Percentiles rank a stretch among this genome's conserved stretches.
These are phyloP conservation scores for Drosophila sp. DNA, from an alignment of 1,140 invertebrate genomes.

Conservation along the genomic window DNA sequence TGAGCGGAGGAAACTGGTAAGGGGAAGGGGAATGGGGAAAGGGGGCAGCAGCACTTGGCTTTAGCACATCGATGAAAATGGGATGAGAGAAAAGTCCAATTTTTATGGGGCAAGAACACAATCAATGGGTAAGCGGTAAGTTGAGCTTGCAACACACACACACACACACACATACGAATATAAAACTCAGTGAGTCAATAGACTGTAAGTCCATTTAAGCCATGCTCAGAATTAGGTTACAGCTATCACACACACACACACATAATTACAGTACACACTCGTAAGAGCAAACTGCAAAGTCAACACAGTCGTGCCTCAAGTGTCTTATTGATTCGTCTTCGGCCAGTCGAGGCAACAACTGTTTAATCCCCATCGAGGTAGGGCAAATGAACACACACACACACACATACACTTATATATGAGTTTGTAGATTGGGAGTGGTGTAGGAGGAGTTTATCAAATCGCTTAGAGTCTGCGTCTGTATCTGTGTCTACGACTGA, in stretches of 20 bases:
- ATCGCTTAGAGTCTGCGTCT: conserved; percentile 27
- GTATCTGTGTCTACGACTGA: conserved; percentile 18
- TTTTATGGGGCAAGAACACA: conserved; percentile 34
- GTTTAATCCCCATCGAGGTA: background rate
- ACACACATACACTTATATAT: background rate
- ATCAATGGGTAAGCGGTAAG: conserved; percentile 46
- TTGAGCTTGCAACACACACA: conserved; percentile 21
- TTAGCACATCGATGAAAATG: conserved; percentile 46
- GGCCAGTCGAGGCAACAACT: background rate
- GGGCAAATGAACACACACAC: no score
- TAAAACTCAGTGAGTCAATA: conserved; percentile 72
- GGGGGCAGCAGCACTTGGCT: conserved; percentile 33
- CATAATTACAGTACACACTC: conserved; percentile 57
- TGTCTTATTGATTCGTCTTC: conserved; percentile 64
- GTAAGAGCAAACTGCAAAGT: conserved; percentile 65
- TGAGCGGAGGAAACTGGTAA: no score
- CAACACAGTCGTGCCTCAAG: conserved; percentile 56
- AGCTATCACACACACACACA: conserved; percentile 37
- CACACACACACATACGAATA: conserved; percentile 39
- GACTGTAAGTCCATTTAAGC: conserved; percentile 78
- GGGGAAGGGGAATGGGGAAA: no score
- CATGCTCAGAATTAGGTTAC: conserved; percentile 70
- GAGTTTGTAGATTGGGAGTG: background rate
- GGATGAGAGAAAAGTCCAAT: conserved; percentile 39
- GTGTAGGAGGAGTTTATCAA: conserved; percentile 21